Evolutionary conservation across 2,888 invertebrate species (phyloP), one percentile per base, ranked within the genome.

Genomic region (Chalcosyrphus nemorum): DNA sequence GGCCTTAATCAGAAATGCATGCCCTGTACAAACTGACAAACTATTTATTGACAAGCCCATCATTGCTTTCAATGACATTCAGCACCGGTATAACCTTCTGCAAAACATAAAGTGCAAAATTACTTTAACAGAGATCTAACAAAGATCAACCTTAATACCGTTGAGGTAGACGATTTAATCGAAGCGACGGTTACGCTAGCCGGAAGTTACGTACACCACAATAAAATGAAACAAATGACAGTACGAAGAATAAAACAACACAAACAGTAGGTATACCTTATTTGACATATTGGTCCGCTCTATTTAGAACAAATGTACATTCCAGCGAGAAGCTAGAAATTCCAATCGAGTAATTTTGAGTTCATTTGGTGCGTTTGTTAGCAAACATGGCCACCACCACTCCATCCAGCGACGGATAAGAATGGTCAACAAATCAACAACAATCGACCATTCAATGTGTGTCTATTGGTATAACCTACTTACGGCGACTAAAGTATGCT

Each of bases 381-480:
- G 47, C 81, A 68, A 74, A 81, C 11, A 75, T 32, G 68, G 65
- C 32, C 35, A 74, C 32, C 27, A 38, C 71, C 41, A 11, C 43
- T 13, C 47, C 61, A 41, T 13, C 47, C 61, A 41, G n/a, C 47
- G 11, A 24, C 59, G 50, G 63, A 29, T 35, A 65, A 76, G 76
- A 76, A 76, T 71, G 76, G 63, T 59, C 70, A 70, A 71, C 71
- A 57, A 71, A 57, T 35, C 56, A 61, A 77, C 65, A 77, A 72
- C 81, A 76, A 82, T 77, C 61, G 81, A 54, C 77, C 71, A 77
- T 81, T 76, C 65, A 47, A 59, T 17, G 45, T 65, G 43, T 59
- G 59, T 66, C 66, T 77, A 71, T 71, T 27, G 29, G 63, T 57
- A 52, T 61, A 76, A 76, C 50, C 68, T 61, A 65, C 70, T 71